phyloP scores from a whole-genome alignment of 2,113 vertebrate genomes.

The Ptyas mucosa region DNA sequence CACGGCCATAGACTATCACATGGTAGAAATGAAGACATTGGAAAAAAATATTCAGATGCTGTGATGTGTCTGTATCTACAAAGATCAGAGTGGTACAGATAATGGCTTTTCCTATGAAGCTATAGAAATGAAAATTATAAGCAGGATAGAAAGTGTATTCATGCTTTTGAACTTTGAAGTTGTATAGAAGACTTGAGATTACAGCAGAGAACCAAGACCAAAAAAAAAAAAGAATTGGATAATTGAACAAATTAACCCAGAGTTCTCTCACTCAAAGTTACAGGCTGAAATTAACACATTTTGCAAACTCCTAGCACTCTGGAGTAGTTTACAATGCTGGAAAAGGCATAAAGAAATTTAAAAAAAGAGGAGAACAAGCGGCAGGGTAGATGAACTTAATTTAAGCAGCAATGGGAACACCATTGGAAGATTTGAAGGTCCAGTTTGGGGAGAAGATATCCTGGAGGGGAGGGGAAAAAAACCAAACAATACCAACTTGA shows the following conservation, averaged over 20 bases:
- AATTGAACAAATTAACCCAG: neutral
- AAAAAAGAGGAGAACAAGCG: neutral
- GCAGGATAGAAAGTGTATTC: neutral
- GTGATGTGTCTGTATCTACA: neutral
- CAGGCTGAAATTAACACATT: neutral
- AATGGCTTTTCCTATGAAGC: neutral
- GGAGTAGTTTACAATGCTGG: neutral
- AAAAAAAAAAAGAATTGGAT: neutral
- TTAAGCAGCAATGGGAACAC: neutral
- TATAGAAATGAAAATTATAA: neutral
- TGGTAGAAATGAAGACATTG: neutral
- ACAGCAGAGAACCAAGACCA: neutral
- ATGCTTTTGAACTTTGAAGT: neutral
- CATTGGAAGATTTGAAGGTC: neutral
- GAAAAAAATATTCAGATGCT: neutral
- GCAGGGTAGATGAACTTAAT: neutral
- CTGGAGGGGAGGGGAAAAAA: neutral
- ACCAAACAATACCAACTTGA: neutral
- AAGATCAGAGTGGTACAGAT: neutral
- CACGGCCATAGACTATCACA: neutral
- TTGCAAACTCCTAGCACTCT: neutral
- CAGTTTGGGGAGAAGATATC: neutral
- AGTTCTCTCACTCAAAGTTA: neutral
- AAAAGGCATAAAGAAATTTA: neutral
- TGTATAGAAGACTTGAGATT: neutral